phyloP scores from a whole-genome alignment of 2,113 vertebrate species.

The Tachuris rubrigastra region DNA sequence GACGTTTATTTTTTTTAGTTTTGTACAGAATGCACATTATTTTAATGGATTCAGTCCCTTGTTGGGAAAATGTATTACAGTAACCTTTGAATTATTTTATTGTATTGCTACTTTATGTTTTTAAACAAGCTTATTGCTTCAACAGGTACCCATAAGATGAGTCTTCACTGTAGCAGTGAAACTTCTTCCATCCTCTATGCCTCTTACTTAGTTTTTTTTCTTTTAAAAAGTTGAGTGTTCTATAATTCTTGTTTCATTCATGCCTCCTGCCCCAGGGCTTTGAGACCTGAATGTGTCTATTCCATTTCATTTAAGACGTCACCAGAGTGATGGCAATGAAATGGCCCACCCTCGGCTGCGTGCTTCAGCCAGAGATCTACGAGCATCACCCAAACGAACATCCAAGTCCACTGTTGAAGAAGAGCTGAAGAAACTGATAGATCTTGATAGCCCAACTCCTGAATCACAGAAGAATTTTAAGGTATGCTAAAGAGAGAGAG shows the following conservation, averaged over 20 bases:
- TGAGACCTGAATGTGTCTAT: conserved; percentile 44
- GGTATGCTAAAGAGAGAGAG: conserved; percentile 65
- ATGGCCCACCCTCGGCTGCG: conserved; percentile 81
- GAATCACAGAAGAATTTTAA: conserved; percentile 86
- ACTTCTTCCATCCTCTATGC: background rate
- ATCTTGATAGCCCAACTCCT: conserved; percentile 85
- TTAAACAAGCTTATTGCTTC: conserved; percentile 29
- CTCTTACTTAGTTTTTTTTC: background rate
- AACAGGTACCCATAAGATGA: background rate
- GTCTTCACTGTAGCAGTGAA: background rate
- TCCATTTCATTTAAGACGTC: conserved; percentile 80
- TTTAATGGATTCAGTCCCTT: background rate
- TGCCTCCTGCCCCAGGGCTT: background rate
- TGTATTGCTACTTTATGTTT: background rate
- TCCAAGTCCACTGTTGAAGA: conserved; percentile 92
- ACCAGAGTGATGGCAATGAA: conserved; percentile 90
- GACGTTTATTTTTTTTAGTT: background rate
- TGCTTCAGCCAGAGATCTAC: conserved; percentile 89
- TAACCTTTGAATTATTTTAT: background rate
- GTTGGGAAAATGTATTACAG: background rate
- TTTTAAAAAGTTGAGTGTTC: background rate
- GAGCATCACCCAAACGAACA: conserved; percentile 84
- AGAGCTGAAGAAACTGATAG: conserved; percentile 88
- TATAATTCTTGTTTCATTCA: background rate
- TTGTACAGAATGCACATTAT: background rate